Evolutionary conservation across 2,888 invertebrate species (phyloP).

Genomic region (Drosophila flavopinicola): DNA sequence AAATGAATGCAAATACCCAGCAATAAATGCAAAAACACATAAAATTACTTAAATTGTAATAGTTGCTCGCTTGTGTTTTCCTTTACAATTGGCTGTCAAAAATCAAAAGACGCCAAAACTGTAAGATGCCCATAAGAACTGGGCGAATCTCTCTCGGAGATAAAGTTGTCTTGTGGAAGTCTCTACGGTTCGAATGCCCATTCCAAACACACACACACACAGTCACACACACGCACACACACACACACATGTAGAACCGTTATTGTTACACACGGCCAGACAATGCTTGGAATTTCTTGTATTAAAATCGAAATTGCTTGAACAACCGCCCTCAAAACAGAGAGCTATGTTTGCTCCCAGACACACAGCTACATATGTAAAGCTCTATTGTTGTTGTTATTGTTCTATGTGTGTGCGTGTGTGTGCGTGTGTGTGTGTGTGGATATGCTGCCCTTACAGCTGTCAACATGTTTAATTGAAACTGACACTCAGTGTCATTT

Average conservation of each 20-base stretch:
- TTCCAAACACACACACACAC: background rate
- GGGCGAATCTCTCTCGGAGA: constrained; percentile 34
- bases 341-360: constrained; percentile 10
- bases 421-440: constrained; percentile 29
- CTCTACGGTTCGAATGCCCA: constrained; percentile 4
- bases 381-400: constrained; percentile 6
- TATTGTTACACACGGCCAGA: constrained; percentile 52
- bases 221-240: constrained; percentile 4
- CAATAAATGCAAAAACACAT: constrained; percentile 42
- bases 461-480: constrained; percentile 83
- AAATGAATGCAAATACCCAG: constrained; percentile 56
- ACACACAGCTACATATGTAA: constrained; percentile 2
- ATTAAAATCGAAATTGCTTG: constrained; percentile 74
- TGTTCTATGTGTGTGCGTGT: background rate
- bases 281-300: constrained; percentile 75
- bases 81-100: constrained; percentile 57
- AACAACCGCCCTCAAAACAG: constrained; percentile 25
- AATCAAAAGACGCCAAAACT: constrained; percentile 48
- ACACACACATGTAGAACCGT: background rate
- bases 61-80: constrained; percentile 27
- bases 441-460: constrained; percentile 63
- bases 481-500: constrained; percentile 82
- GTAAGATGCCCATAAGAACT: constrained; percentile 25
- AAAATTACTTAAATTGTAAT: constrained; percentile 70
- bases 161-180: constrained; percentile 69